These are phyloP conservation scores for Corticium candelabrum DNA, from an alignment of 37 sponge, comb jelly and placozoan species.

Conservation along the genomic window DNA sequence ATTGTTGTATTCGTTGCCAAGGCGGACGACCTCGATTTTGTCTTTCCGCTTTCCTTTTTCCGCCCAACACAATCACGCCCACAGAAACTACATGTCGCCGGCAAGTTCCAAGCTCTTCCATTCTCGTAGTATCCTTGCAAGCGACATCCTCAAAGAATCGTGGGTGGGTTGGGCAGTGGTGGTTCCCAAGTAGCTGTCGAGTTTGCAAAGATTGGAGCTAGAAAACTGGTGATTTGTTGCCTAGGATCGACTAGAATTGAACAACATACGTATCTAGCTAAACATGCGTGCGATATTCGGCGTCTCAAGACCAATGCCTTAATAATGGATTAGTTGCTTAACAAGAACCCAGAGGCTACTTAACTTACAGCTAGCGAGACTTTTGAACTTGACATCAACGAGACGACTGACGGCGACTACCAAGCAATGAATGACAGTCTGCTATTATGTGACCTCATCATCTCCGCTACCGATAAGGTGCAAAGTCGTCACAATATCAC, in stretches of 20 bases:
- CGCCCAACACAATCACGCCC: no score
- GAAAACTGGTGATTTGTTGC: background rate
- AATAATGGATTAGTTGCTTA: background rate
- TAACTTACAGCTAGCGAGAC: no score
- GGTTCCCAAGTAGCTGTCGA: background rate
- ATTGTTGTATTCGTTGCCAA: background rate
- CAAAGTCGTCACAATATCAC: background rate
- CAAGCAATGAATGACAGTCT: background rate
- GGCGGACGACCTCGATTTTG: background rate
- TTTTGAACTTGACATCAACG: background rate
- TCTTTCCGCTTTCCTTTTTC: background rate
- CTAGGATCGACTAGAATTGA: background rate
- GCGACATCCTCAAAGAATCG: background rate
- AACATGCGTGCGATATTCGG: background rate
- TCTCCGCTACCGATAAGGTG: background rate
- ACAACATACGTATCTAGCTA: background rate
- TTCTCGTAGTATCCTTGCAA: background rate
- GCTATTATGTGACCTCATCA: background rate
- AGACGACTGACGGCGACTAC: background rate
- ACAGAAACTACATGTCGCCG: background rate
- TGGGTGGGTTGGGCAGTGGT: background rate
- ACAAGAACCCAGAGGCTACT: background rate
- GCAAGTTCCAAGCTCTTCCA: background rate
- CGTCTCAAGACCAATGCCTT: background rate
- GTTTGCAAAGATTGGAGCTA: background rate